These are phyloP conservation scores for Merops nubicus DNA, from an alignment of 2,113 vertebrate species.

Conservation along the genomic window DNA sequence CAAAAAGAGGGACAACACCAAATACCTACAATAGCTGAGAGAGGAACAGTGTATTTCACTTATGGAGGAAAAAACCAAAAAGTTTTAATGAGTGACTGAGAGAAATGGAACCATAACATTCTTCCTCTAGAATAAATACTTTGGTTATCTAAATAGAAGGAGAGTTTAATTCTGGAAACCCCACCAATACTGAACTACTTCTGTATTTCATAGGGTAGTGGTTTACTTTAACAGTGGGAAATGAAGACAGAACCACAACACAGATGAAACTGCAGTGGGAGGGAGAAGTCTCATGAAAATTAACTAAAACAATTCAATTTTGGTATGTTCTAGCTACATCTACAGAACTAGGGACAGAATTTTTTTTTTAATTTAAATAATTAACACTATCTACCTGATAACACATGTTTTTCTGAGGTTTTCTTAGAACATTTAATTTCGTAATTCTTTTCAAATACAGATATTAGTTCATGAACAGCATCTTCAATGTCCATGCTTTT, in stretches of 20 bases:
- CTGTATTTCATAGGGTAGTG: neutral
- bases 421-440: constrained; percentile 62
- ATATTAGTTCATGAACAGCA: constrained; percentile 77
- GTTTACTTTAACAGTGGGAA: neutral
- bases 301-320: neutral
- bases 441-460: constrained; percentile 75
- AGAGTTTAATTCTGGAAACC: neutral
- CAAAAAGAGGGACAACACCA: neutral
- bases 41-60: neutral
- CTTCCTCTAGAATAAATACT: neutral
- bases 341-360: neutral
- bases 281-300: neutral
- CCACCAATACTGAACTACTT: neutral
- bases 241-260: neutral
- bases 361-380: neutral
- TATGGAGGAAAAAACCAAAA: neutral
- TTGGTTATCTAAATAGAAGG: neutral
- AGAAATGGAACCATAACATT: neutral
- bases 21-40: neutral
- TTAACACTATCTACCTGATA: constrained; percentile 54
- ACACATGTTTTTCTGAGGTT: neutral
- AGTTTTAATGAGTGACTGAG: neutral
- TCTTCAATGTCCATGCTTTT: constrained; percentile 79
- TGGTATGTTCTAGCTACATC: neutral
- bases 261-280: neutral